phyloP scores from a whole-genome alignment of 2,797 vertebrate species.

The Alectoris magna region DNA sequence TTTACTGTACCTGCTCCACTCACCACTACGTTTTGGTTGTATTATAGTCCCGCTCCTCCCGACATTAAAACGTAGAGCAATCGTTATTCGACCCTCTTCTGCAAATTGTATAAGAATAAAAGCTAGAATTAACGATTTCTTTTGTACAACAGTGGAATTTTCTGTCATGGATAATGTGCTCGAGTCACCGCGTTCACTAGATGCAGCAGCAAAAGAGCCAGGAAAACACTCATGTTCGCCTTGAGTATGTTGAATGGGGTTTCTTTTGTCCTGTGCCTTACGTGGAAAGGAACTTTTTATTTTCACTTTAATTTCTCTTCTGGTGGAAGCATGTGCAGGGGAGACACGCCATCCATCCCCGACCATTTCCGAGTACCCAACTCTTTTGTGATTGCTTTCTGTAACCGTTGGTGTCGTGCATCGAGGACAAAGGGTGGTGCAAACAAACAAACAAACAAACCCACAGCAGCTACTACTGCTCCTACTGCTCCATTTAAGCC shows the following conservation, averaged over 20 bases:
- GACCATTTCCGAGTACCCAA: constrained; percentile 25
- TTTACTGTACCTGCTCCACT: constrained; percentile 84
- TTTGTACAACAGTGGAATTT: constrained; percentile 92
- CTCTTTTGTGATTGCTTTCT: constrained; percentile 72
- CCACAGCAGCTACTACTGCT: neutral
- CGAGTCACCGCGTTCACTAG: constrained; percentile 85
- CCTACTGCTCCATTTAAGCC: constrained; percentile 36
- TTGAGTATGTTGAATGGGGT: constrained; percentile 87
- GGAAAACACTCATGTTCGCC: constrained; percentile 77
- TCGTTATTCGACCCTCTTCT: constrained; percentile 75
- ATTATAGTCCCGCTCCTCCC: constrained; percentile 80
- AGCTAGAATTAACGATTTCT: constrained; percentile 88
- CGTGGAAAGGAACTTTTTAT: constrained; percentile 85
- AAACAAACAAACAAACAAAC: constrained; percentile 30
- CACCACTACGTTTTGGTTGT: constrained; percentile 88
- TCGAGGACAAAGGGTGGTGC: constrained; percentile 76
- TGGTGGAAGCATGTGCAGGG: constrained; percentile 80
- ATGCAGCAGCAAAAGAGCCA: constrained; percentile 83
- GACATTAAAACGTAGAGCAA: constrained; percentile 77
- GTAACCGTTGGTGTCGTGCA: constrained; percentile 65
- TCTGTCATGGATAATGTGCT: constrained; percentile 87
- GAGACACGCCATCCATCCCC: constrained; percentile 66
- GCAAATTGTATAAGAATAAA: constrained; percentile 87
- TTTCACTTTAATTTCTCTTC: constrained; percentile 35
- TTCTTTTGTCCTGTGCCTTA: constrained; percentile 99